A percentile compares a stretch with the other conserved stretches of the same genome.
These are phyloP conservation scores for Gymnoscopelus braueri DNA, from an alignment of 2,797 vertebrate genomes.

Conservation along the genomic window DNA sequence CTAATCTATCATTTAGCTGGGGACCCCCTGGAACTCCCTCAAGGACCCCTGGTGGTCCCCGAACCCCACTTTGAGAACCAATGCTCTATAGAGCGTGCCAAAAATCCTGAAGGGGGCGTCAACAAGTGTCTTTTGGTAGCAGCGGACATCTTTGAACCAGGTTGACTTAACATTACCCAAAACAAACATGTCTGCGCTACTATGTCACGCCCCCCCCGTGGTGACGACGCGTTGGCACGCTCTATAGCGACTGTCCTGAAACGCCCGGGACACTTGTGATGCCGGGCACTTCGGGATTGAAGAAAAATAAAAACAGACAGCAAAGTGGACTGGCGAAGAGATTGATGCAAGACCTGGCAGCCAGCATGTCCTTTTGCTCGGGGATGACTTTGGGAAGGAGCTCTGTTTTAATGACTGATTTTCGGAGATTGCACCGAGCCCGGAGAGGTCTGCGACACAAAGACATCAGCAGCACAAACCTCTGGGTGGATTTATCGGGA, in stretches of 20 bases:
- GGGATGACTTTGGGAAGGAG: constrained; percentile 51
- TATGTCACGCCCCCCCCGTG: too few species aligned
- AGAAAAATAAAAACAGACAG: constrained; percentile 1
- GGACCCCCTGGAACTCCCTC: too few species aligned
- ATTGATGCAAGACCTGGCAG: constrained; percentile 32
- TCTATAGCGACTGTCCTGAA: constrained; percentile 37
- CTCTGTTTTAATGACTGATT: constrained; percentile 51
- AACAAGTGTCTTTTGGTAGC: too few species aligned
- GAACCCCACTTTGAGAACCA: too few species aligned
- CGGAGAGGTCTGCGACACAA: constrained; percentile 43
- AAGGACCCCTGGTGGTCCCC: too few species aligned
- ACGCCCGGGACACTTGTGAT: constrained; percentile 25
- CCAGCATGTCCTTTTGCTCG: constrained; percentile 28
- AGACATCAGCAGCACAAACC: constrained; percentile 51
- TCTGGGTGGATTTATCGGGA: neutral
- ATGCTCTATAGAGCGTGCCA: too few species aligned
- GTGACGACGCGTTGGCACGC: too few species aligned
- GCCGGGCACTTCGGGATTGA: constrained; percentile 9
- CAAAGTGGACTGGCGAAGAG: constrained; percentile 22
- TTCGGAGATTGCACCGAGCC: constrained; percentile 51
- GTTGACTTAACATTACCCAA: too few species aligned
- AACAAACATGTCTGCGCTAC: too few species aligned
- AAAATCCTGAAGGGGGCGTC: too few species aligned
- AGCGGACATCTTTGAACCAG: too few species aligned
- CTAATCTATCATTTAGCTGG: too few species aligned